Percentiles rank a stretch among this genome's conserved stretches.
Conservation (phyloP, 2,888 invertebrate species). For the Agrotis segetum region DNA sequence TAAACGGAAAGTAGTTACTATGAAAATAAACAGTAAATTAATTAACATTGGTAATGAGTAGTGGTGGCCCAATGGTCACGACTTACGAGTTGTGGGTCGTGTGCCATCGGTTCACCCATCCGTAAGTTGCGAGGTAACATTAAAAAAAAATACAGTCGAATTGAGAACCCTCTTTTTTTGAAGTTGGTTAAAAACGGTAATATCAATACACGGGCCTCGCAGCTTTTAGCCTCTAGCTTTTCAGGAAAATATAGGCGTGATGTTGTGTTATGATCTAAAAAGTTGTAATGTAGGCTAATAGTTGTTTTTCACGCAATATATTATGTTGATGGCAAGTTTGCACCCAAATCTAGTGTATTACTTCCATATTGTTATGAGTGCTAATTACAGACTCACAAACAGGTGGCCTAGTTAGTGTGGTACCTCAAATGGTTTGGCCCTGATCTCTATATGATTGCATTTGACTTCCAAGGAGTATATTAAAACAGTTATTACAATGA, state of each 20-base stretch:
- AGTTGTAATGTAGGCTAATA: conserved; percentile 42
- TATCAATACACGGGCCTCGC: too few species aligned
- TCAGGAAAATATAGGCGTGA: neutral
- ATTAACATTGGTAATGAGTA: too few species aligned
- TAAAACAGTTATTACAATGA: neutral
- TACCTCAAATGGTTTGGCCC: conserved; percentile 27
- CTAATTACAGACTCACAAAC: conserved; percentile 28
- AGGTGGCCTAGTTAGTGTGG: conserved; percentile 15
- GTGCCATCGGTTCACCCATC: too few species aligned
- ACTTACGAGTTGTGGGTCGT: too few species aligned
- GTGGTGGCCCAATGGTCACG: too few species aligned
- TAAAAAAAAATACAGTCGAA: too few species aligned
- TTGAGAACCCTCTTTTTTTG: too few species aligned
- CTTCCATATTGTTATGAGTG: conserved; percentile 21
- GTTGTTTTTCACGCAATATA: conserved; percentile 34
- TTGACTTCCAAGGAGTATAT: neutral
- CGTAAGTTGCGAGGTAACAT: too few species aligned
- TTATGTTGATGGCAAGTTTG: conserved; percentile 16
- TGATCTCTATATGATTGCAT: conserved; percentile 5
- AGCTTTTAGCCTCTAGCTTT: neutral
- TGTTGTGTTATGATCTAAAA: conserved; percentile 6
- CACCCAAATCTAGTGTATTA: conserved; percentile 28
- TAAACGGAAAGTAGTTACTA: too few species aligned
- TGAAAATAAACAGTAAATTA: too few species aligned
- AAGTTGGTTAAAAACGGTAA: too few species aligned